Evolutionary conservation across 2,888 invertebrate genomes (phyloP), one percentile per base, ranked within the genome.

Genomic region (Caenorhabditis imperialis): DNA sequence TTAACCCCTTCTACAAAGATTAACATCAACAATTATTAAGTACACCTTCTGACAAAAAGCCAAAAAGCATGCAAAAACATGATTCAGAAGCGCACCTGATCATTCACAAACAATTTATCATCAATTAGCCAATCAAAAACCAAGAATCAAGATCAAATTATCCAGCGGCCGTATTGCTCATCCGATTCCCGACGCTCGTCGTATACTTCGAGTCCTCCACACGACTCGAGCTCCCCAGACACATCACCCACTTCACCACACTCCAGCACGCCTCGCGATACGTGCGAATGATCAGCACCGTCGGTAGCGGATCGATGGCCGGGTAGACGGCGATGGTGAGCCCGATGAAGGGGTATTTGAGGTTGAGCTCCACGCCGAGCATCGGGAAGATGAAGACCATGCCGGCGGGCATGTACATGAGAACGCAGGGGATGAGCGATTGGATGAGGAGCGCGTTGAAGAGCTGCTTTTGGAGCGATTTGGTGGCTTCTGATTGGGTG

Each of bases 361-460:
- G 35, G 3, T 38, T 38, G 5, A 71, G 38, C 35, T 71, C 45
- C 6, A 53, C 42, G 20, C 57, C 40, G 45, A 71, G 27, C 62
- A 71, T 62, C 6, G 71, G 71, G 44, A 62, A 62, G 1, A 71
- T 6, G 14, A 71, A 71, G 1, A 62, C 53, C 48, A 71, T 50
- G 27, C 51, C 57, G 20, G 37, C 37, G 3, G 71, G 71, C 6
- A 57, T 25, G 23, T 62, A 71, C 71, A 71, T 71, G 1, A 71
- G 27, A 14, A 71, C 40, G 12, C 55, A 25, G n/a, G 71, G 71
- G 12, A 71, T 63, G n/a, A 42, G 25, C 2, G 71, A 45, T 40
- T 71, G 62, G 18, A 71, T 44, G 16, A 62, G 38, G 1, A 71
- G 38, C 10, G 62, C 71, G n/a, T 62, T 3, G 40, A 71, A 71